Evolutionary conservation across 2,113 vertebrate species (phyloP), one percentile per base, ranked within the genome.

Genomic region (Thunnus thynnus): DNA sequence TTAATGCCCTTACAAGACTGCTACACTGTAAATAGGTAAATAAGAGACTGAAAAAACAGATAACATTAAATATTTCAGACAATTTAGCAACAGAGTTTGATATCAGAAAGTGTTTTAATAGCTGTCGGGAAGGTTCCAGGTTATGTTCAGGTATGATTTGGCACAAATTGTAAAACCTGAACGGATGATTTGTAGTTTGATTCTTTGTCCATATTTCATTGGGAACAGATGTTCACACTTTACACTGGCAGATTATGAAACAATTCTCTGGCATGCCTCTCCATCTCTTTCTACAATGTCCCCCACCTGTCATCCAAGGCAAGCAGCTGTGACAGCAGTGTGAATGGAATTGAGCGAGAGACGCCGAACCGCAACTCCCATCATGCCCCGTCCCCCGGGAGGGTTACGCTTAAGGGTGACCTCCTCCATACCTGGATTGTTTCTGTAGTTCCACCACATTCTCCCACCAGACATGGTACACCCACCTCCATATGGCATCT

Each of bases 401-500:
- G 72, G 76, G 41, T 69, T 76, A 83, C 20, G 30, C 71, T 81
- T 65, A 82, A 54, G 61, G 17, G 36, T 64, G 80, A 88, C 79
- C 66, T 75, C 76, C 67, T 84, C 68, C 69, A 61, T 89, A 85
- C 67, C 88, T 86, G 47, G 17, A 82, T 73, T 62, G 62, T 64
- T 71, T 84, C 80, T 58, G 63, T 72, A 72, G 60, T 76, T 86
- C 80, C 83, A 56, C 69, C 69, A 51, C 51, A 50, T 52, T 66
- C 75, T 73, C 67, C 68, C 78, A 79, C 57, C 54, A 87, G 84
- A 90, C 62, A 61, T 17, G 76, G 60, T 79, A 81, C 87, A 87
- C 88, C 90, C 83, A 91, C 91, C 76, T 87, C 88, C 92, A 91
- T 94, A 88, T 92, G 87, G 86, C 84, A 32, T 66, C 74, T 76